Base-by-base conservation (phyloP, 1,140 invertebrate species). In the Gonatopus flavifemur region DNA sequence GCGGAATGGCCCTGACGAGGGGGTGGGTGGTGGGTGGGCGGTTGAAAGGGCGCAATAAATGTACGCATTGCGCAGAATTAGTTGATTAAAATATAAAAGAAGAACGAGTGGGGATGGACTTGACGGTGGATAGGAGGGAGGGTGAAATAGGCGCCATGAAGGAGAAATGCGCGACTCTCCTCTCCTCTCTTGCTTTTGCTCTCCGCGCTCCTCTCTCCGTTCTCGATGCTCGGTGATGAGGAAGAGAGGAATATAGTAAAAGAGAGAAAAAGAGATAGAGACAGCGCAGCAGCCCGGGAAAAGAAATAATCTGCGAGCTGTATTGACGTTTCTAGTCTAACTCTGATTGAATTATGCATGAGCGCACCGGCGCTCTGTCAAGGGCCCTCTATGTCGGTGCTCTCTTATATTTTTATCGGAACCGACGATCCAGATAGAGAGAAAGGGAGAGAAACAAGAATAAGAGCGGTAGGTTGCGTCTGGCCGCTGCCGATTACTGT, bases 321-420 rank as follows among this genome's bases (percentile, higher is more conserved):
- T 78, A 77, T 78, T 77, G 76, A 77, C 75, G 75, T 78, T 78
- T 78, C 74, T 77, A 77, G 75, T 78, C 76, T 77, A 76, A 77
- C 75, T 78, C 73, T 77, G 75, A 78, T 78, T 76, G 75, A 78
- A 78, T 78, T 77, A 77, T 77, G 76, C 75, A 77, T 78, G 75
- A 77, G 75, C 67, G 72, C 68, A 76, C 70, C 69, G 67, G 69
- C 70, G 67, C 70, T n/a, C n/a, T 71, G 65, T 64, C 62, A 62
- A 52, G 49, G 47, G 45, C 32, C 46, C 47, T 55, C 47, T 42
- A 37, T 52, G 20, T 33, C 25, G 24, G n/a, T 7, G n/a, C 9
- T 33, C 32, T 33, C 32, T 33, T 33, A 33, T 33, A 33, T 33
- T 33, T n/a, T 33, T 33, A 33, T 33, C 32, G n/a, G 32, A 9